Base-by-base conservation (phyloP, 2,113 vertebrate genomes). In the Romanogobio albipinnatus region DNA sequence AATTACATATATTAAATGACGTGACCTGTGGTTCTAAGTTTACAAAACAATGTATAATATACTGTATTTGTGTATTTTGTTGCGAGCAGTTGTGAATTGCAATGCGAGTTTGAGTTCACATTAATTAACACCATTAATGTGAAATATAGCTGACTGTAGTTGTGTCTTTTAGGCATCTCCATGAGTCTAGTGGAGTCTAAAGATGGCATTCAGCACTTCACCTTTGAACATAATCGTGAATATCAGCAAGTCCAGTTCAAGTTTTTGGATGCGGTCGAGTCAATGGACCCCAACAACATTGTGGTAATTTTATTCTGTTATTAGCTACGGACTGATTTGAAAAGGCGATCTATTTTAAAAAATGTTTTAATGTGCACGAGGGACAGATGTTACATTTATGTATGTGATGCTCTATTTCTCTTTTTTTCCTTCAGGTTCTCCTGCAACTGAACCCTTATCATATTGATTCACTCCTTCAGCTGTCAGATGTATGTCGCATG, bases 211-310 rank as follows among this genome's bases (percentile, higher is more conserved):
- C 98, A 97, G 62, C 92, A 92, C 91, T 99, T 99, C 76, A 93
- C 95, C 0, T 99, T 99, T 9, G 97, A 99, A 90, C 98, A 99
- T 88, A 95, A 92, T 5, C 95, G 97, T 1, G 97, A 99, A 75
- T 99, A 99, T 90, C 98, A 99, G 89, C 97, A 99, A 91, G 94
- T 97, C 6, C 98, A 99, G 94, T 97, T 98, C 93, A 96, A 96
- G 91, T 99, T 99, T 90, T 90, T 99, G 89, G 95, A 97, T 0
- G 96, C 97, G 0, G 97, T 99, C 6, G 97, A 99, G 88, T 99
- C 98, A 64, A 97, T 99, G 97, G 97, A 99, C 90, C 98, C 97
- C 36, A 99, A 98, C 94, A 99, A 98, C 86, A 97, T 99, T 3
- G 96, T 98, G 96, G 98, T 99, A 94, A 4, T 29, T 39, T 11